These are phyloP conservation scores for Eristalis tenax DNA, from an alignment of 2,888 invertebrate genomes.

Conservation along the genomic window DNA sequence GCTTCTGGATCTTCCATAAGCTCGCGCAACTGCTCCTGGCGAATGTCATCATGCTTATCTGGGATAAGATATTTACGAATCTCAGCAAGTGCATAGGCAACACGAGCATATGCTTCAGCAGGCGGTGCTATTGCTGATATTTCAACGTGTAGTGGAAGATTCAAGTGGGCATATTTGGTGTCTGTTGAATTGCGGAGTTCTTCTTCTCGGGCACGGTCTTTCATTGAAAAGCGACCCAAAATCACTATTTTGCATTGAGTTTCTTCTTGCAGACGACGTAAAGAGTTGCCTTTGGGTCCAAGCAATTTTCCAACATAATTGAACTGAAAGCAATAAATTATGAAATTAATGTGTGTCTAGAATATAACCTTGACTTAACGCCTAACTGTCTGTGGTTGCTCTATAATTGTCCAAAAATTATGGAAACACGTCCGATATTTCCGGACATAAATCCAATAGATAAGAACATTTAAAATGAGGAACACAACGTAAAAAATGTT, in stretches of 20 bases:
- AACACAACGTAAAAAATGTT: too few relatives aligned
- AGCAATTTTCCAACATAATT: conserved; percentile 97
- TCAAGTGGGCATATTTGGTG: conserved; percentile 93
- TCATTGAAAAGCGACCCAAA: conserved; percentile 95
- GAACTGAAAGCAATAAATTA: conserved; percentile 84
- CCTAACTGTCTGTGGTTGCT: too few relatives aligned
- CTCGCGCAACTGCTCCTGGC: conserved; percentile 92
- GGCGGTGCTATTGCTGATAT: conserved; percentile 93
- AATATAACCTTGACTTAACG: too few relatives aligned
- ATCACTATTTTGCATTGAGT: conserved; percentile 99
- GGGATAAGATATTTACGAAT: conserved; percentile 85
- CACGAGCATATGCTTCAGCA: conserved; percentile 91
- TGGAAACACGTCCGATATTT: too few relatives aligned
- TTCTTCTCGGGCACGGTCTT: conserved; percentile 92
- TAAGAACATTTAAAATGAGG: too few relatives aligned
- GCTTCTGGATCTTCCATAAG: conserved; percentile 82
- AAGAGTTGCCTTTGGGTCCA: conserved; percentile 95
- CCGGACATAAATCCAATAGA: too few relatives aligned
- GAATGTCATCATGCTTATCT: conserved; percentile 88
- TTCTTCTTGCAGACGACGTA: conserved; percentile 95
- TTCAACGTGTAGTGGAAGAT: conserved; percentile 94
- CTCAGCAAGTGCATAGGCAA: conserved; percentile 92
- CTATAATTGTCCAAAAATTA: too few relatives aligned
- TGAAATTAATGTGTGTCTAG: too few relatives aligned
- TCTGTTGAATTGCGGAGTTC: conserved; percentile 91